phyloP scores from a whole-genome alignment of 1,140 invertebrate species.

The Gryon sp. region DNA sequence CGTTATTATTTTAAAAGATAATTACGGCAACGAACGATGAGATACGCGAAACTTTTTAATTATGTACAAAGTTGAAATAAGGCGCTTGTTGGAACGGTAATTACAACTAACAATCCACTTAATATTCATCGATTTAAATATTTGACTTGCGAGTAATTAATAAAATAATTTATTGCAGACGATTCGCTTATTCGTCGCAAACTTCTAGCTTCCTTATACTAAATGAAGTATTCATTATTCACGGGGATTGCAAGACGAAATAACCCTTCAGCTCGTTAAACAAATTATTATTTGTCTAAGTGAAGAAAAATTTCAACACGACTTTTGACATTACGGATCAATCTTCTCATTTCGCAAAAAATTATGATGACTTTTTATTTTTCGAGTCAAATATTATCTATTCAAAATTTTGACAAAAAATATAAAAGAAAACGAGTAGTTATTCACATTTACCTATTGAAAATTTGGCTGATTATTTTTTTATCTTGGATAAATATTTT shows the following conservation, averaged over 20 bases:
- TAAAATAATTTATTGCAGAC: slow-evolving; percentile 34
- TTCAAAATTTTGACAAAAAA: no score
- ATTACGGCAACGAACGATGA: neutral
- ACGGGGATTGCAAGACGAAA: neutral
- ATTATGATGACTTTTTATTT: no score
- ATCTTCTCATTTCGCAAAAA: neutral
- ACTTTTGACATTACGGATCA: neutral
- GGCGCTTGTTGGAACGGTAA: slow-evolving; percentile 10
- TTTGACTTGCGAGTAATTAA: slow-evolving; percentile 26
- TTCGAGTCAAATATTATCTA: no score
- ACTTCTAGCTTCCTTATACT: slow-evolving; percentile 1
- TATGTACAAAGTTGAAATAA: slow-evolving; percentile 19
- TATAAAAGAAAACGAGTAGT: no score
- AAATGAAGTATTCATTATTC: slow-evolving; percentile 32
- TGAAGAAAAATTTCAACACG: slow-evolving; percentile 1
- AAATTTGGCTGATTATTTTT: no score
- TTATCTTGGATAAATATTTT: neutral
- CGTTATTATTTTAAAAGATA: slow-evolving; percentile 5
- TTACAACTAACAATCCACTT: slow-evolving; percentile 14
- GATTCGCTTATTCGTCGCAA: neutral
- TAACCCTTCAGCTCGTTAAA: neutral
- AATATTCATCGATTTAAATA: slow-evolving; percentile 30
- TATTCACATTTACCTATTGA: no score
- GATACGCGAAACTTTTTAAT: slow-evolving; percentile 11
- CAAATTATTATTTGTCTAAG: slow-evolving; percentile 12